phyloP scores from a whole-genome alignment of 2,888 invertebrate genomes.

The Brenthis daphne region DNA sequence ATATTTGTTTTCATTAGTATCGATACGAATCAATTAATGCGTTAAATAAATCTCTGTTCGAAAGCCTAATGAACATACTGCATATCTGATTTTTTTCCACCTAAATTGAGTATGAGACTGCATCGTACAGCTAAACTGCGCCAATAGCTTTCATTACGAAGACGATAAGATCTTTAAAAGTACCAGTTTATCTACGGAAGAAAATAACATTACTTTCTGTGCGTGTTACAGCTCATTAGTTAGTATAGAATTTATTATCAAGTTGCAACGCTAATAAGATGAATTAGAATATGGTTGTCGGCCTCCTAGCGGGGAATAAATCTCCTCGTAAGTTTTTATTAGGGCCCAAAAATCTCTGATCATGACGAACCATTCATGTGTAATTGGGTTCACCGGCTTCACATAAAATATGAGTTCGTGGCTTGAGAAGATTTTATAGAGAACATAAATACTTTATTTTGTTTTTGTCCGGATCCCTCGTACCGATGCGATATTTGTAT shows the following conservation, averaged over 20 bases:
- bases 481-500: conserved; percentile 44
- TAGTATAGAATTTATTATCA: conserved; percentile 58
- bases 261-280: conserved; percentile 62
- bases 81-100: conserved; percentile 34
- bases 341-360: conserved; percentile 71
- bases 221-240: conserved; percentile 45
- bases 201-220: conserved; percentile 39
- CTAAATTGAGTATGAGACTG: conserved; percentile 13
- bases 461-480: conserved; percentile 62
- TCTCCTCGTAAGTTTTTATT: conserved; percentile 70
- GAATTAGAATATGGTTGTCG: conserved; percentile 58
- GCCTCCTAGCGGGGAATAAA: conserved; percentile 67
- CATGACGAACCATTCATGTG: conserved; percentile 77
- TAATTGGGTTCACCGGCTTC: conserved; percentile 77
- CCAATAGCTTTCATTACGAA: conserved; percentile 23
- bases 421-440: conserved; percentile 72
- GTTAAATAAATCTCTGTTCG: conserved; percentile 46
- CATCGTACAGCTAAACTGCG: conserved; percentile 18
- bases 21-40: conserved; percentile 47
- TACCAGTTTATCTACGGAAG: conserved; percentile 12
- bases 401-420: conserved; percentile 77
- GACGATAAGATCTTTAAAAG: conserved; percentile 24
- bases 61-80: conserved; percentile 28
- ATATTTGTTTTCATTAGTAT: conserved; percentile 45
- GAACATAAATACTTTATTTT: conserved; percentile 78